phyloP scores from a whole-genome alignment of 2,888 invertebrate genomes.

The Drosophila kanekoi region DNA sequence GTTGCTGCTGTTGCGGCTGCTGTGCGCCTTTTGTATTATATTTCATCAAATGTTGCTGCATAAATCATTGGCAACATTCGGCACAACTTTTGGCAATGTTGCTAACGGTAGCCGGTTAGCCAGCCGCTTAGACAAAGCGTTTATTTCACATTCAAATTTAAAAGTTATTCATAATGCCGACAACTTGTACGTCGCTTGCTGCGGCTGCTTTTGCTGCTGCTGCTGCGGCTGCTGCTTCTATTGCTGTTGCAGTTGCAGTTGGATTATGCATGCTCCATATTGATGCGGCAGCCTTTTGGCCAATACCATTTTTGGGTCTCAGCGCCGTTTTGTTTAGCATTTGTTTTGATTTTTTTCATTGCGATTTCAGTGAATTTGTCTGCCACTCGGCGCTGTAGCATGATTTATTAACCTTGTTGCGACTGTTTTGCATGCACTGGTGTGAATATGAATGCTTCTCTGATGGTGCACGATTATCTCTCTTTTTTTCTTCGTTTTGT shows the following conservation, averaged over 20 bases:
- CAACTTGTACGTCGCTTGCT: conserved; percentile 48
- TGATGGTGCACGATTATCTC: conserved; percentile 67
- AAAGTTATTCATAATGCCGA: conserved; percentile 80
- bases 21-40: conserved; percentile 74
- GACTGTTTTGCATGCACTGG: conserved; percentile 61
- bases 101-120: conserved; percentile 70
- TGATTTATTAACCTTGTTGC: conserved; percentile 78
- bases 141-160: conserved; percentile 79
- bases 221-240: conserved; percentile 21
- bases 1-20: conserved; percentile 40
- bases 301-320: conserved; percentile 53
- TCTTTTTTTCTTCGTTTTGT: neutral
- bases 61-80: conserved; percentile 71
- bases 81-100: conserved; percentile 57
- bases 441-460: conserved; percentile 73
- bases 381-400: conserved; percentile 67
- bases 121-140: conserved; percentile 72
- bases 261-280: conserved; percentile 66
- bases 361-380: conserved; percentile 75
- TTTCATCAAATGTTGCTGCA: conserved; percentile 79
- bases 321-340: conserved; percentile 61
- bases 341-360: conserved; percentile 69
- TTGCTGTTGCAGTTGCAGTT: conserved; percentile 30
- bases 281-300: conserved; percentile 67
- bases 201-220: conserved; percentile 23